Evolutionary conservation across 2,888 invertebrate species (phyloP), one percentile per base, ranked within the genome.

Genomic region (Ferdinandea cuprea): DNA sequence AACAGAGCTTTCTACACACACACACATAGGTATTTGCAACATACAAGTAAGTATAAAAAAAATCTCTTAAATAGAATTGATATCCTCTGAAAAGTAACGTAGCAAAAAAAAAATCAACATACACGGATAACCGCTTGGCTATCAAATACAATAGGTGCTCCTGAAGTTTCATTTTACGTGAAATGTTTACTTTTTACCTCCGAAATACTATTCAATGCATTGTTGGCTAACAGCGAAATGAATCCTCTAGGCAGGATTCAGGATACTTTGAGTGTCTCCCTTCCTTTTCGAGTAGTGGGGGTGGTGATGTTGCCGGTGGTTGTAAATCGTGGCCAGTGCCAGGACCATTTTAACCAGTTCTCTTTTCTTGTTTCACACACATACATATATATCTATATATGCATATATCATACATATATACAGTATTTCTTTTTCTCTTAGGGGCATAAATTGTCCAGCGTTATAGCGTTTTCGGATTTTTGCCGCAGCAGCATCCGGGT

Each of bases 81-180:
- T 63, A 48, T 63, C n/a, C 17, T 11, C 15, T 9, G n/a, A 8
- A n/a, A 35, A 48, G 11, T n/a, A 21, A 21, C 13, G 11, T 25
- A 35, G 19, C 2, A 54, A 56, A 46, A 37, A 48, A 63, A 42
- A 44, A 28, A 13, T 37, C 40, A 46, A 65, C 19, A 35, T 44
- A 56, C 65, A 48, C 30, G 73, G 71, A 72, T 73, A 73, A 56
- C 73, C 54, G 46, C 30, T 65, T 25, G 35, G 28, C 48, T 19
- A 46, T 56, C 54, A 65, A 32, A 56, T 28, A 76, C 59, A 76
- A 58, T 32, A 74, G 74, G 58, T 65, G 42, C 58, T 58, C 32
- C 66, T 58, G 58, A 74, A 65, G 74, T 68, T 66, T 66, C 66
- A 76, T 68, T 76, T 76, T 66, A 68, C 52, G 42, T 59, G 59